A percentile compares a stretch with the other conserved stretches of the same genome.
These are phyloP conservation scores for Trachemys scripta DNA, from an alignment of 2,113 vertebrate species.

Conservation along the genomic window DNA sequence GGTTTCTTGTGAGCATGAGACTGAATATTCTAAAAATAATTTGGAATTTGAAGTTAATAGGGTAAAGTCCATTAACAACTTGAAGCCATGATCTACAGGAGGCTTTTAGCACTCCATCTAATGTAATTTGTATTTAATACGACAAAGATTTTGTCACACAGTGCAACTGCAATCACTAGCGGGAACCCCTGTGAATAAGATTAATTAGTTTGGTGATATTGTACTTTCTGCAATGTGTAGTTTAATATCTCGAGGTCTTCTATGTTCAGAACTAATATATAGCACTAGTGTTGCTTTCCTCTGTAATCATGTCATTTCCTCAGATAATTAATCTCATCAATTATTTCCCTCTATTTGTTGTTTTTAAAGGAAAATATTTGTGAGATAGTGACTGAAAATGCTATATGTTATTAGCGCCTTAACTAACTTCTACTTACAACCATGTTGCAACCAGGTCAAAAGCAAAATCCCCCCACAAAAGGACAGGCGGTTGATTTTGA, in stretches of 20 bases:
- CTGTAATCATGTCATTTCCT: conserved; percentile 56
- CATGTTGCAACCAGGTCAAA: neutral
- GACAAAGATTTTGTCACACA: conserved; percentile 37
- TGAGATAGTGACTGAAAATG: neutral
- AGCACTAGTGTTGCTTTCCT: neutral
- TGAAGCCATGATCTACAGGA: conserved; percentile 55
- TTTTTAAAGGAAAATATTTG: neutral
- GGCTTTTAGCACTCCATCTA: conserved; percentile 49
- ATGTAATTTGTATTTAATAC: conserved; percentile 59
- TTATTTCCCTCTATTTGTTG: conserved; percentile 34
- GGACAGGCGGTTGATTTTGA: neutral
- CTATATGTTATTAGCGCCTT: no score
- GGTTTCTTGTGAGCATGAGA: neutral
- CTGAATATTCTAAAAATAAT: conserved; percentile 20
- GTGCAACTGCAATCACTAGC: neutral
- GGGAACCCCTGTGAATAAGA: neutral
- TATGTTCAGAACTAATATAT: neutral
- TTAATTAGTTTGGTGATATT: neutral
- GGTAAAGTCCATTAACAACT: conserved; percentile 62
- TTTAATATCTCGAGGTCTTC: neutral
- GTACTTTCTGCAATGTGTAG: neutral
- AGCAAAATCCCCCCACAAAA: neutral
- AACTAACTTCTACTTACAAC: conserved; percentile 4
- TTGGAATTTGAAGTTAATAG: conserved; percentile 47
- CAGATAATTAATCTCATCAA: conserved; percentile 71